Conservation (phyloP, 2,888 invertebrate species). For the Smittia aterrima region DNA sequence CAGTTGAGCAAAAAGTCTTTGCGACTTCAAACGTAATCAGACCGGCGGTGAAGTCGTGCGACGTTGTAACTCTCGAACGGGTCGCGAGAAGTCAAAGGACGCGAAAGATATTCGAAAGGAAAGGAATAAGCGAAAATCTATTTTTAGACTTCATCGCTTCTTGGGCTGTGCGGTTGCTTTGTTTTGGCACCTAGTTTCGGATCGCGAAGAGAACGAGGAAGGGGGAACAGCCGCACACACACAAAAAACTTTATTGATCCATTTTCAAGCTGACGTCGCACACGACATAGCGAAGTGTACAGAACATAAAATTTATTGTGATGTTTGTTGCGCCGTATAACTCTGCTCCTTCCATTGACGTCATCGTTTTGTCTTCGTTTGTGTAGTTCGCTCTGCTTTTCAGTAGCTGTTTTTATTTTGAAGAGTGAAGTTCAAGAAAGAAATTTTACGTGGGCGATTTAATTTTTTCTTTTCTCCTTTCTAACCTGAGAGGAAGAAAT, state of each 20-base stretch:
- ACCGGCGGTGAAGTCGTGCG: neutral
- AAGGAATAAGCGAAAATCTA: constrained; percentile 14
- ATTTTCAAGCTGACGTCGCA: constrained; percentile 40
- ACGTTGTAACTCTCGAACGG: too few relatives aligned
- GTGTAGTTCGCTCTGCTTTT: neutral
- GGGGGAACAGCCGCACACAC: neutral
- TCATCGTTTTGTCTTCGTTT: constrained; percentile 32
- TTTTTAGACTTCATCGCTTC: constrained; percentile 17
- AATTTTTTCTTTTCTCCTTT: neutral
- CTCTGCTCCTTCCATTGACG: constrained; percentile 40
- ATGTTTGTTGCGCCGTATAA: constrained; percentile 41
- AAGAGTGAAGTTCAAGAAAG: constrained; percentile 26
- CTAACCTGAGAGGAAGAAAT: neutral
- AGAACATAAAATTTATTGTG: constrained; percentile 19
- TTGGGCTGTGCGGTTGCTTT: constrained; percentile 31
- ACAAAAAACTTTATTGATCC: constrained; percentile 30
- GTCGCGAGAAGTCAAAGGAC: neutral
- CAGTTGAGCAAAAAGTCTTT: neutral
- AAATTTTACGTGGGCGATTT: neutral
- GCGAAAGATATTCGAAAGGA: neutral
- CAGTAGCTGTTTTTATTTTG: constrained; percentile 39
- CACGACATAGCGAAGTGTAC: constrained; percentile 33
- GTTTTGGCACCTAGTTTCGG: constrained; percentile 33
- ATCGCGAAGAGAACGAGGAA: neutral
- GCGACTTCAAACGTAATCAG: neutral